Conservation (phyloP, 2,797 vertebrate genomes). For the Lutjanus campechanus region DNA sequence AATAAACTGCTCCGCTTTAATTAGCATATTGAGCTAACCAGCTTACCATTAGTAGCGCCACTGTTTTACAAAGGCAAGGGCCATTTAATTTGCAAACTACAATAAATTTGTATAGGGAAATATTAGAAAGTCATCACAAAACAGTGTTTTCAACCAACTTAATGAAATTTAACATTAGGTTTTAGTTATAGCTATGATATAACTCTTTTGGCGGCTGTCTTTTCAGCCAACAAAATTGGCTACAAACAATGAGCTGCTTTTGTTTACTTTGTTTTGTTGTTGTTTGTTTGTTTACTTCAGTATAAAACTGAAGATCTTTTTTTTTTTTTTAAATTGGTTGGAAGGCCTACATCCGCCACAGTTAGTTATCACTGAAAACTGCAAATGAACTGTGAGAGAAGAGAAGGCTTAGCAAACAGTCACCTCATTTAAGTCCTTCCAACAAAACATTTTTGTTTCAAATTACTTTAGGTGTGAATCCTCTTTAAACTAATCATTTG, state of each 20-base stretch:
- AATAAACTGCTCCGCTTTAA: too few relatives aligned
- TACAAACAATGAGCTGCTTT: neutral
- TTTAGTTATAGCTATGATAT: neutral
- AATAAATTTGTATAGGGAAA: neutral
- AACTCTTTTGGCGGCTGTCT: neutral
- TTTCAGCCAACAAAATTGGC: too few relatives aligned
- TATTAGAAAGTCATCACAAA: neutral
- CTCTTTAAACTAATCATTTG: neutral
- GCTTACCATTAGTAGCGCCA: too few relatives aligned
- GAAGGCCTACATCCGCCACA: neutral
- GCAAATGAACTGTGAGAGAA: neutral
- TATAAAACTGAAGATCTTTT: neutral
- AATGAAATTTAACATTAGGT: neutral
- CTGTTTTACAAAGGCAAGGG: neutral
- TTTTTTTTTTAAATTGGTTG: neutral
- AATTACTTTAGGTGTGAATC: conserved; percentile 1
- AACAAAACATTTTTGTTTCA: neutral
- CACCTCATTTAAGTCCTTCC: neutral
- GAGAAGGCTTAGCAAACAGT: neutral
- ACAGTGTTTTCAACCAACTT: neutral
- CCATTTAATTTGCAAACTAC: neutral
- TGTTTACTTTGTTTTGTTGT: too few relatives aligned
- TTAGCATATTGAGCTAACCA: neutral
- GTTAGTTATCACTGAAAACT: neutral
- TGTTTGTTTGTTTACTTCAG: neutral